A percentile compares a stretch with the other conserved stretches of the same genome.
Evolutionary conservation across 2,888 invertebrate species (phyloP).

Genomic region (Ferrisia virgata): DNA sequence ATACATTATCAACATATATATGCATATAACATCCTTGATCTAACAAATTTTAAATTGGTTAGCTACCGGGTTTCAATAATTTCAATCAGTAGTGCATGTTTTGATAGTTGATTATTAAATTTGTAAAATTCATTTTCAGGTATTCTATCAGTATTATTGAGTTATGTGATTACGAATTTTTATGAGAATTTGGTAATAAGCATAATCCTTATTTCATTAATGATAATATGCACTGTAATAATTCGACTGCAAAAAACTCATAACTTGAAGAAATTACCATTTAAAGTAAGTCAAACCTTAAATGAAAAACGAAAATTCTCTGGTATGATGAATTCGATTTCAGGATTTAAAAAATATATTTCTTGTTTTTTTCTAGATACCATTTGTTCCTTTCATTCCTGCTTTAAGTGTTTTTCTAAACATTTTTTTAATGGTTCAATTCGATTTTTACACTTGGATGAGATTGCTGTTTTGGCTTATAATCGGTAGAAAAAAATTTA

Average conservation of each 20-base stretch:
- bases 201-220: not conserved
- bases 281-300: not conserved
- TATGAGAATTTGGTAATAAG: not conserved
- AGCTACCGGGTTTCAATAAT: no score
- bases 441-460: conserved; percentile 76
- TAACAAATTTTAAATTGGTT: not conserved
- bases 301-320: no score
- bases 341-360: no score
- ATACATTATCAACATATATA: not conserved
- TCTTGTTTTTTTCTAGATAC: conserved; percentile 67
- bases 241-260: conserved; percentile 48
- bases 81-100: no score
- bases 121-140: conserved; percentile 13
- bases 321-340: no score
- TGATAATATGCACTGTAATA: conserved; percentile 48
- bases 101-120: not conserved
- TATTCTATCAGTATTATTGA: conserved; percentile 27
- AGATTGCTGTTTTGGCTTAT: conserved; percentile 76
- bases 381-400: conserved; percentile 77
- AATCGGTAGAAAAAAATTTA: conserved; percentile 59
- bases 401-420: conserved; percentile 78
- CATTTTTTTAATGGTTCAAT: conserved; percentile 77
- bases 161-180: not conserved
- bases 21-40: not conserved
- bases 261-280: not conserved